Evolutionary conservation across 2,888 invertebrate species (phyloP), one percentile per base, ranked within the genome.

Genomic region (Podotricha telesiphe): DNA sequence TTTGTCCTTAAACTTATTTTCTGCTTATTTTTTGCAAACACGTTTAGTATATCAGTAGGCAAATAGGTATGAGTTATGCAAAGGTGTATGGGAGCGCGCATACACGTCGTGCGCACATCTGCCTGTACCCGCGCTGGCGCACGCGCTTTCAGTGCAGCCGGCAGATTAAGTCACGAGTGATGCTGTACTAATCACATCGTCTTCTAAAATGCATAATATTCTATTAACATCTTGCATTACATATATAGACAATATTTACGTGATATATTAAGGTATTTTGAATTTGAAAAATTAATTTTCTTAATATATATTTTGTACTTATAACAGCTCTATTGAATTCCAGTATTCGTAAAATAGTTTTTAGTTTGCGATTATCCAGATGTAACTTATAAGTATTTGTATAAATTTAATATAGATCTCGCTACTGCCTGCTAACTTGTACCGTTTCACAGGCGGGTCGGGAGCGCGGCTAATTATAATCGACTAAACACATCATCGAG

Each of bases 401-500:
- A 6, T 28, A 10, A 22, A 11, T 45, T 1, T 5, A 45, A 17
- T 11, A 22, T 53, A 7, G 2, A 10, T 2, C 1, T 59, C 59
- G 59, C 59, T 59, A 4, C 59, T 83, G 55, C 77, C 80, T 80
- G 83, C 56, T 83, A 53, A 78, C 80, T 80, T 84, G 76, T 48
- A 72, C 82, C 83, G 73, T 73, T 70, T 65, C 56, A 71, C 74
- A 68, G 74, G 76, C 78, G 81, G 82, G 84, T 85, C 84, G 83
- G 86, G 83, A 85, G 85, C 86, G 82, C 81, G 80, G 88, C 92
- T 92, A 93, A 91, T 93, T 93, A 93, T 93, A 93, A 90, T 91
- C 91, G 86, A 87, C 91, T 90, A 89, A 91, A 90, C 88, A 90
- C 88, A 89, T 90, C 89, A 91, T 89, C 88, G 89, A 87, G 87